Evolutionary conservation across 2,113 vertebrate genomes (phyloP), one percentile per base, ranked within the genome.

Genomic region (Willisornis vidua): DNA sequence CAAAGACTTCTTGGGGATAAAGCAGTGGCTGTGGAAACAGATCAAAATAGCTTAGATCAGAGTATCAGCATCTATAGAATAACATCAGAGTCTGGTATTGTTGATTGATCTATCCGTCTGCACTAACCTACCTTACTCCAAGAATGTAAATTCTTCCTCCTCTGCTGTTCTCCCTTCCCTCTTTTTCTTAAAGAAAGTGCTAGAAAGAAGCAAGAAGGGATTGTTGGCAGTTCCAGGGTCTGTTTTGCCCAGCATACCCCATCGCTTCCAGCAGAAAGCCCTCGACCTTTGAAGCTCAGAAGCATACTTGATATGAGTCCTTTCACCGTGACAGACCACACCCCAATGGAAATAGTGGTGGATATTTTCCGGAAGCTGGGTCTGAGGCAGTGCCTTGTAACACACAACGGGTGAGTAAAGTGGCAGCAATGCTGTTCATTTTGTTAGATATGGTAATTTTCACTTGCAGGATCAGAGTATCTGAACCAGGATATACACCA

Each of bases 241-340:
- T 99, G 99, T 96, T 99, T 99, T 96, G 99, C 99, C 26, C 99
- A 99, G 97, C 99, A 99, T 59, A 99, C 99, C 4, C 99, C 99
- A 19, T 99, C 99, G 1, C 99, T 99, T 87, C 99, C 99, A 3
- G 99, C 99, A 14, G 99, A 99, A 98, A 99, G 99, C 87, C 99
- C 99, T 29, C 98, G 99, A 10, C 99, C 99, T 15, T 94, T 99
- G 95, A 99, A 99, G 80, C 98, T 99, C 23, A 98, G 99, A 97
- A 99, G 99, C 97, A 99, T 99, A 92, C 98, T 99, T 72, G 99
- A 99, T 95, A 99, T 99, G 99, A 99, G 99, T 96, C 99, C 99
- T 67, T 99, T 99, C 97, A 99, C 99, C 13, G 99, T 99, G 97
- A 99, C 99, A 9, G 99, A 99, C 98, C 99, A 99, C 97, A 99